Base-by-base conservation (phyloP, 1,140 invertebrate species). In the Heliconius himera region DNA sequence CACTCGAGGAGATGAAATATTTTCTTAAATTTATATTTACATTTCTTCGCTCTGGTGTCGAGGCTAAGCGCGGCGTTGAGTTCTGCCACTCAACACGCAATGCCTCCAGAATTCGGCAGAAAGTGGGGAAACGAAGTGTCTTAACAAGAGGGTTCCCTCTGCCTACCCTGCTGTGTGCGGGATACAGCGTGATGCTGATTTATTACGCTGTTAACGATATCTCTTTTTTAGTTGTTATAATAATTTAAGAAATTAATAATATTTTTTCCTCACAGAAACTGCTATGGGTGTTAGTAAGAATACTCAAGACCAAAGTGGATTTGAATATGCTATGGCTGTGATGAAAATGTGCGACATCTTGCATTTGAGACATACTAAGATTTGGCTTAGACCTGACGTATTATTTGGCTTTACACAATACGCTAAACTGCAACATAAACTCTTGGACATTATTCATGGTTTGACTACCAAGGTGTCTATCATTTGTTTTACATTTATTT, bases 291-390 rank as follows among this genome's bases (percentile, higher is more conserved):
- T 97, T 0, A 97, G 96, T 81, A 97, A 97, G 84, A 95, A 95
- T 46, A 97, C 97, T 4, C 96, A 97, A 90, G 96, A 96, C 77
- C 96, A 96, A 84, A 97, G 96, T 79, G 97, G 97, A 26, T 97
- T 96, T 83, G 97, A 97, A 90, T 98, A 97, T 82, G 97, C 97
- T 0, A 96, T 97, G 96, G 97, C 97, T 78, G 97, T 98, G 1
- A 98, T 98, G 97, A 97, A 97, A 85, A 97, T 98, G 96, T 97
- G 97, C 84, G 97, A 97, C 81, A 97, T 98, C 78, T 95, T 98
- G 0, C 97, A 98, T 86, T 91, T 97, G n/a, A 96, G 98, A 83
- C 97, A 98, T 84, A 96, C 97, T 20, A 96, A 96, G 82, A 96
- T 98, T 26, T 98, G 98, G 96, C 93, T 98, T 18, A 96, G 98